Evolutionary conservation across 1,140 invertebrate species (phyloP), one percentile per base, ranked within the genome.

Genomic region (Anastrepha obliqua): DNA sequence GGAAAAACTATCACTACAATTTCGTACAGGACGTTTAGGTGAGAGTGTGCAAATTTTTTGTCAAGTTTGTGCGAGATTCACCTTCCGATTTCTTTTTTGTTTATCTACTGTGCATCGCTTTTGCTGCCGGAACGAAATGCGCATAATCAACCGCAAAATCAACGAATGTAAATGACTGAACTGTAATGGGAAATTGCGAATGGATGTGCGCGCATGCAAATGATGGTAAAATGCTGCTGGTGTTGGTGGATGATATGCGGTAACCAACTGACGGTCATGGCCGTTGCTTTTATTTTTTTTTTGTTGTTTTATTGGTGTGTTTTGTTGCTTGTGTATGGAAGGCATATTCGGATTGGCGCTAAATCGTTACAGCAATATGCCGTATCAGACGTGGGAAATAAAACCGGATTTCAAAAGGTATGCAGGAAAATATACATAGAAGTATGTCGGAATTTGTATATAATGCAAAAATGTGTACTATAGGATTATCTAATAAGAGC

Each of bases 301-400:
- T 86, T 67, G 47, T 70, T 42, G 5, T 29, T 39, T 60, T 29
- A 1, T 29, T 29, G 29, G 0, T 29, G 29, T 29, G 29, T 29
- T 29, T 29, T 29, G 29, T 29, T 29, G 29, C 29, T 29, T 29
- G 29, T 29, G 29, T 29, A 29, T 29, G 29, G n/a, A 65, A 92
- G 92, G 92, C 90, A 95, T 96, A 15, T 96, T 97, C 87, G 97
- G 96, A 3, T 94, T 98, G 70, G 97, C 96, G 0, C 94, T 95
- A 2, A 95, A 96, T 89, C 95, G 96, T 67, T 97, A 96, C 93
- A 94, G 95, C 39, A 98, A 98, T 93, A 94, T 98, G 88, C 97
- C 97, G 0, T 98, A 96, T 91, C 97, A 98, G 93, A 96, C 96
- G 8, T 98, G 97, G 97, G 97, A 98, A 90, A 89, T 98, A 2